Evolutionary conservation across 2,113 vertebrate species (phyloP).

Genomic region (Ptilonorhynchus violaceus): DNA sequence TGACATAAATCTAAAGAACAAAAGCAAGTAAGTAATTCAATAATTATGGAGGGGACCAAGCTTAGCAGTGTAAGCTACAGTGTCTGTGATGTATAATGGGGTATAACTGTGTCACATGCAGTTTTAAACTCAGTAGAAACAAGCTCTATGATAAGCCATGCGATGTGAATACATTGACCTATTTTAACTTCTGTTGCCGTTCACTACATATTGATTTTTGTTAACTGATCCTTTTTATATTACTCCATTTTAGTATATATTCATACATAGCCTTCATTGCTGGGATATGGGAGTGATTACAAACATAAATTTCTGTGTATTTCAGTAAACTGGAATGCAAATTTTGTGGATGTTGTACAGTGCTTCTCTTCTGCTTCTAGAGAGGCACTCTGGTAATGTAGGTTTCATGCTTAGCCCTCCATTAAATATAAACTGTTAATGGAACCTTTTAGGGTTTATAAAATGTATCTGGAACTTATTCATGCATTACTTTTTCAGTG

Average conservation of each 20-base stretch:
- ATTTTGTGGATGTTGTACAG: not conserved
- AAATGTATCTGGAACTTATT: not conserved
- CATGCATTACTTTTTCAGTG: not conserved
- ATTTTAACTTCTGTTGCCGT: not conserved
- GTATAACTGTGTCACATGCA: not conserved
- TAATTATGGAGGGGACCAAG: not conserved
- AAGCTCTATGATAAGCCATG: not conserved
- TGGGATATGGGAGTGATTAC: not conserved
- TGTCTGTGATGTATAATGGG: not conserved
- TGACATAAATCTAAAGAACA: not conserved
- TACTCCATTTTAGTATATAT: not conserved
- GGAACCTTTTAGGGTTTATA: not conserved
- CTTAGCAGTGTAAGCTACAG: not conserved
- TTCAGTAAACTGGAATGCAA: not conserved
- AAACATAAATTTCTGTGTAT: not conserved
- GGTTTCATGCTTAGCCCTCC: not conserved
- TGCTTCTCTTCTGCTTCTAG: not conserved
- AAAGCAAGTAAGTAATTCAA: not conserved
- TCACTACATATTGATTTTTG: not conserved
- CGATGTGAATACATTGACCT: not conserved
- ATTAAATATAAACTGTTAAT: not conserved
- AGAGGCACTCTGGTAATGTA: not conserved
- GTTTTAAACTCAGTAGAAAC: not conserved
- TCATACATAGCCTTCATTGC: not conserved
- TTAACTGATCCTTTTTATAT: not conserved